phyloP scores from a whole-genome alignment of 2,797 vertebrate species.

The Luscinia luscinia region DNA sequence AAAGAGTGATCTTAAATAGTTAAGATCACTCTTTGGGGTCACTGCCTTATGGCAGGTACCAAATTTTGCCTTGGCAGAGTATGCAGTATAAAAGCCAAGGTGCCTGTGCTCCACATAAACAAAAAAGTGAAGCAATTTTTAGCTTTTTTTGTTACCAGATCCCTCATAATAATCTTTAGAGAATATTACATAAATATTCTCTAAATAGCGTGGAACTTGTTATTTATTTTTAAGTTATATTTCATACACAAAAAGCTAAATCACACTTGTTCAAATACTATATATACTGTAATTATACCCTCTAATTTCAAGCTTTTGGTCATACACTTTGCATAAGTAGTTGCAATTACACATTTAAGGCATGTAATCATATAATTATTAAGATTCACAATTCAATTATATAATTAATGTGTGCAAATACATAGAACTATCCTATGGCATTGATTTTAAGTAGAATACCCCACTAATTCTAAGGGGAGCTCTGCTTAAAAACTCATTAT shows the following conservation, averaged over 20 bases:
- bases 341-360: constrained; percentile 58
- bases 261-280: constrained; percentile 5
- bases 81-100: neutral
- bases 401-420: constrained; percentile 60
- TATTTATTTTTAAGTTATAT: constrained; percentile 9
- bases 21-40: neutral
- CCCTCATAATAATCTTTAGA: neutral
- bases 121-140: neutral
- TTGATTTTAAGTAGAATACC: constrained; percentile 17
- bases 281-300: constrained; percentile 26
- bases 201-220: neutral
- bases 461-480: neutral
- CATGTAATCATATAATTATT: constrained; percentile 58
- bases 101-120: accelerated
- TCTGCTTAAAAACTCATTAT: neutral
- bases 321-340: constrained; percentile 54
- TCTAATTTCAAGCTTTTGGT: constrained; percentile 60
- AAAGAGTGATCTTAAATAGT: too few species aligned
- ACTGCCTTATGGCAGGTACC: neutral
- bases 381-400: constrained; percentile 54
- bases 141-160: neutral
- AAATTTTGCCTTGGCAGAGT: neutral
- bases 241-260: constrained; percentile 16
- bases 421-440: neutral
- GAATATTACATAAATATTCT: neutral